These are phyloP conservation scores for Lasioglossum vierecki DNA, from an alignment of 2,888 invertebrate genomes.

Conservation along the genomic window DNA sequence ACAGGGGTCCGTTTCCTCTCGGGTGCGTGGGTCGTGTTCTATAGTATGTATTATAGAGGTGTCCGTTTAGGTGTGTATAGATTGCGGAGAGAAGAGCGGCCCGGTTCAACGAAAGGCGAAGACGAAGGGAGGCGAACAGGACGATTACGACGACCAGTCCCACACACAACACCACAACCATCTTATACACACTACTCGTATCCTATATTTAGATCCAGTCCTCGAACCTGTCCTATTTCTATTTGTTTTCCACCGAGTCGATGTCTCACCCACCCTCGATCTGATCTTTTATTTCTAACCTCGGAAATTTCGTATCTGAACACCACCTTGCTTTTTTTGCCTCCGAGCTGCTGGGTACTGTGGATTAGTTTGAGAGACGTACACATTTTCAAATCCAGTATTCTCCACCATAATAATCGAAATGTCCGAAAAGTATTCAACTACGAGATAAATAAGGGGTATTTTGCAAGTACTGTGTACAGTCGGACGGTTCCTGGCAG, in stretches of 20 bases:
- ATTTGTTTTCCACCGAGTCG: constrained; percentile 68
- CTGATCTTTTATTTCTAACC: neutral
- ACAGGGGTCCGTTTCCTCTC: constrained; percentile 44
- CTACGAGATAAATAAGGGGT: neutral
- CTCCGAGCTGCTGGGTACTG: neutral
- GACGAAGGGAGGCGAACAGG: constrained; percentile 56
- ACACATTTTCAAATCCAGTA: neutral
- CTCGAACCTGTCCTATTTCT: constrained; percentile 80
- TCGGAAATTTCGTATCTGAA: constrained; percentile 19
- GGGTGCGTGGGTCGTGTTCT: constrained; percentile 39
- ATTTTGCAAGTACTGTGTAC: neutral
- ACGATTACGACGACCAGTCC: constrained; percentile 66
- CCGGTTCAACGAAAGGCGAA: constrained; percentile 27
- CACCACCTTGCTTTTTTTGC: neutral
- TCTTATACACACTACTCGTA: constrained; percentile 57
- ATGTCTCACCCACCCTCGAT: constrained; percentile 22
- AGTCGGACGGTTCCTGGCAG: neutral
- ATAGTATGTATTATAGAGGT: constrained; percentile 1
- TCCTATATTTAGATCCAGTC: constrained; percentile 79
- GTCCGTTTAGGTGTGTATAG: constrained; percentile 19
- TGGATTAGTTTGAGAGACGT: neutral
- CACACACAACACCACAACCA: constrained; percentile 25
- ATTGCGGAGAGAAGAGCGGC: constrained; percentile 31
- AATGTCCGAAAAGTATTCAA: neutral
- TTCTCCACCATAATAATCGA: neutral